Evolutionary conservation across 2,113 vertebrate species (phyloP), one percentile per base, ranked within the genome.

Genomic region (Oreocharis arfaki): DNA sequence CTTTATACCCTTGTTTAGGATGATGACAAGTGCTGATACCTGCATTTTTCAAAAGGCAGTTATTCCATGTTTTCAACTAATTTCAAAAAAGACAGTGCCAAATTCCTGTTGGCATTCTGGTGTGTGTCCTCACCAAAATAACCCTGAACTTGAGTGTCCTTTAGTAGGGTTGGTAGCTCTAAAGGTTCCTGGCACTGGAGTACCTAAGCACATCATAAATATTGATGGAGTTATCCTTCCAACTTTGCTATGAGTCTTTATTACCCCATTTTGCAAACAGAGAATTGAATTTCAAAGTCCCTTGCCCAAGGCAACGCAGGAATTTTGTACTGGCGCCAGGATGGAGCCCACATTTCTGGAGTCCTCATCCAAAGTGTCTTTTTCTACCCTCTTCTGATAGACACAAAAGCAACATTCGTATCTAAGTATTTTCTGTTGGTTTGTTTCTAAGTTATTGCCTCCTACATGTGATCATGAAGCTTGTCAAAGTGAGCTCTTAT

Each of bases 211-310:
- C 57, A 78, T 77, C 19, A 92, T 87, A 83, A 94, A 87, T 90
- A 92, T 89, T 92, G 91, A 93, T 67, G 30, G 37, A 30, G 19
- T 70, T 89, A 78, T 65, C 53, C 80, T 94, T 92, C 69, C 73
- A 91, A 81, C 50, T 77, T 74, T 76, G 56, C 84, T 87, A 23
- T 69, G 44, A 88, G 69, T 61, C 39, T 90, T 84, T 93, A 83
- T 93, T 93, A 84, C 41, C 52, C 71, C 57, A 67, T 93, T 96
- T 95, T 88, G 56, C 57, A 94, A 95, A 93, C 20, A 49, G 37
- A 80, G 50, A 87, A 93, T 75, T 95, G 64, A 94, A 93, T 95
- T 95, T 96, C 92, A 93, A 94, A 96, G 88, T 82, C 60, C 69
- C 8, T 94, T 77, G 84, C 94, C 65, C 70, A 89, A 82, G 46